Evolutionary conservation across 1,140 invertebrate species (phyloP).

Genomic region (Diorhabda elongata): DNA sequence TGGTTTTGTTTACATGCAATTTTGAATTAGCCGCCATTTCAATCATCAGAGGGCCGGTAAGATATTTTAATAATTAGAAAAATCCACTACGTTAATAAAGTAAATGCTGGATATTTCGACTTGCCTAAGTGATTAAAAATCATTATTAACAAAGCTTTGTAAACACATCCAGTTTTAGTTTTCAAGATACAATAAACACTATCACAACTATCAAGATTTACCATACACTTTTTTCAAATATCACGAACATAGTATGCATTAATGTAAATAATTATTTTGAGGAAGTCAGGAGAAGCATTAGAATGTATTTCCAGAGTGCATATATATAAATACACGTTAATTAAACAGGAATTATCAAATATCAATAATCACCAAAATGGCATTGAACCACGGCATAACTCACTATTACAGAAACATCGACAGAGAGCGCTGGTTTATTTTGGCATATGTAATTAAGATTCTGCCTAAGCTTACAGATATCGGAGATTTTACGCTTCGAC

Average conservation of each 20-base stretch:
- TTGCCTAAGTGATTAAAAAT: background rate
- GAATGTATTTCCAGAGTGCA: too few relatives aligned
- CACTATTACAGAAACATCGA: slow-evolving; percentile 4
- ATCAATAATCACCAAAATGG: slow-evolving; percentile 20
- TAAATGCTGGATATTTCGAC: background rate
- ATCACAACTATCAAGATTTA: background rate
- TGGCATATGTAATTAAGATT: background rate
- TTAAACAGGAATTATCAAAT: slow-evolving; percentile 4
- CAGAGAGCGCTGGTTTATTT: slow-evolving; percentile 7
- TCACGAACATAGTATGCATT: too few relatives aligned
- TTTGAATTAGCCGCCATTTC: slow-evolving; percentile 26
- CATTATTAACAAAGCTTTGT: background rate
- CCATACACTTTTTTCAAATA: background rate
- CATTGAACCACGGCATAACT: slow-evolving; percentile 14
- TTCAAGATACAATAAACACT: background rate
- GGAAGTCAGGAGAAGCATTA: too few relatives aligned
- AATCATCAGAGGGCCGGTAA: slow-evolving; percentile 13
- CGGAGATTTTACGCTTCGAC: too few relatives aligned
- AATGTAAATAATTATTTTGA: too few relatives aligned
- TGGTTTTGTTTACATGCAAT: slow-evolving; percentile 26
- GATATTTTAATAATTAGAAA: background rate
- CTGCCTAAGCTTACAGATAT: too few relatives aligned
- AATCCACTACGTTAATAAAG: background rate
- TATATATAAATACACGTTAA: background rate
- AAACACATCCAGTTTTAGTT: background rate